phyloP scores from a whole-genome alignment of 2,888 invertebrate genomes.

The Rhagophthalmus giganteus region DNA sequence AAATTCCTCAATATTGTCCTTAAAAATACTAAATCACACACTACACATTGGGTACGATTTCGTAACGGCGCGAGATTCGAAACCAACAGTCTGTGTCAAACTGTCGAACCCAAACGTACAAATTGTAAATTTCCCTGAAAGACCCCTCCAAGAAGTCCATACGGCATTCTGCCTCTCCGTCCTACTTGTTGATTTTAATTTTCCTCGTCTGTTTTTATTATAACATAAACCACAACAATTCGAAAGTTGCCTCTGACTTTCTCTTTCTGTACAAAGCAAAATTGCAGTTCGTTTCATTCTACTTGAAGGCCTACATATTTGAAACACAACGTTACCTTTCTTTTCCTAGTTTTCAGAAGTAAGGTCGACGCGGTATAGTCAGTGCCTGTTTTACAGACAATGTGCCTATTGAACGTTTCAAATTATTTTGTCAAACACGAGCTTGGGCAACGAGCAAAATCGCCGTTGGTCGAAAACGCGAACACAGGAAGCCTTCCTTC shows the following conservation, averaged over 20 bases:
- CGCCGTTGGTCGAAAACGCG: conserved; percentile 6
- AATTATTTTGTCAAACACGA: no score
- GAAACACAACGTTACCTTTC: conserved; percentile 36
- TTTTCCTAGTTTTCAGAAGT: conserved; percentile 39
- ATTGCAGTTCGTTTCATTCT: conserved; percentile 29
- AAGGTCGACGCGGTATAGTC: no score
- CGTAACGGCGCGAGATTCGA: conserved; percentile 33
- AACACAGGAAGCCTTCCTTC: conserved; percentile 8
- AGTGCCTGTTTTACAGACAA: no score
- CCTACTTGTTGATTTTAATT: conserved; percentile 9
- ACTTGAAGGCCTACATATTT: conserved; percentile 35
- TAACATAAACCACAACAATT: conserved; percentile 39
- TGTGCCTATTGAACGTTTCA: no score
- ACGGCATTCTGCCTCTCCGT: conserved; percentile 24
- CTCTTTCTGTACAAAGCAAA: conserved; percentile 22
- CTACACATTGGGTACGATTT: conserved; percentile 28
- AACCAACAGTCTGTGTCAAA: conserved; percentile 34
- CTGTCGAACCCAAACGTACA: conserved; percentile 29
- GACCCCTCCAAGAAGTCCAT: conserved; percentile 31
- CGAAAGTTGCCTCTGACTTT: conserved; percentile 37
- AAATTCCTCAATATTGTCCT: no score
- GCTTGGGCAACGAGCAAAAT: not conserved
- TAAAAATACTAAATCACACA: conserved; percentile 29
- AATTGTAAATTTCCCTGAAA: conserved; percentile 32
- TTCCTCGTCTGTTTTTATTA: conserved; percentile 32